Evolutionary conservation across 2,113 vertebrate genomes (phyloP), one percentile per base, ranked within the genome.

Genomic region (Myiozetetes cayanensis): DNA sequence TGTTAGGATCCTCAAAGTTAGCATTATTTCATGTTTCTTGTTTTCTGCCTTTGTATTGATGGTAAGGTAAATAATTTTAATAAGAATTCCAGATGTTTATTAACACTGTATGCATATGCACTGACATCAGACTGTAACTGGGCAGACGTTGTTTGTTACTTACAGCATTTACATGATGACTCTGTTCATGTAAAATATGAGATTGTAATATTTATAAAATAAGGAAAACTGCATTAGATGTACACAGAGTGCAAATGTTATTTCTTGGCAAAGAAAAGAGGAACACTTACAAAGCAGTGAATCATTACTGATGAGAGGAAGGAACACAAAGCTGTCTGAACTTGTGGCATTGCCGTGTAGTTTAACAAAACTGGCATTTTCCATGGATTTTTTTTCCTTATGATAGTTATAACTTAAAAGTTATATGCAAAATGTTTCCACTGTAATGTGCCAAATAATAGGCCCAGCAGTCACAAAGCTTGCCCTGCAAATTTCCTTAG

Each of bases 341-440:
- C 53, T 61, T 87, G 78, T 89, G 74, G 30, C 44, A 15, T 47
- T 91, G 92, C 66, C 41, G 13, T 20, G 17, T 31, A 70, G 53
- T 90, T 44, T 72, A 89, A 95, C 27, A 47, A 89, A 95, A 68
- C 19, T 43, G 52, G n/a, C 46, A 72, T 71, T 95, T 86, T 89
- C 61, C 33, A 22, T 56, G 4, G 8, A 6, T 50, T 81, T 85
- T 9, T 71, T 90, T 91, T 55, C 39, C 47, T 75, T 79, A 21
- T 24, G 27, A 16, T 59, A 90, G 46, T 82, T 33, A 27, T 74
- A 77, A 71, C 19, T 43, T 84, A 27, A 53, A 92, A 75, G 31
- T 91, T 82, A 20, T 28, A 61, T 81, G 41, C 24, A 61, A 89
- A 96, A 67, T 12, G 0, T 79, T 94, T 91, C 74, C 74, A 61